Conservation (phyloP, 2,888 invertebrate species). For the Cenopis cana region DNA sequence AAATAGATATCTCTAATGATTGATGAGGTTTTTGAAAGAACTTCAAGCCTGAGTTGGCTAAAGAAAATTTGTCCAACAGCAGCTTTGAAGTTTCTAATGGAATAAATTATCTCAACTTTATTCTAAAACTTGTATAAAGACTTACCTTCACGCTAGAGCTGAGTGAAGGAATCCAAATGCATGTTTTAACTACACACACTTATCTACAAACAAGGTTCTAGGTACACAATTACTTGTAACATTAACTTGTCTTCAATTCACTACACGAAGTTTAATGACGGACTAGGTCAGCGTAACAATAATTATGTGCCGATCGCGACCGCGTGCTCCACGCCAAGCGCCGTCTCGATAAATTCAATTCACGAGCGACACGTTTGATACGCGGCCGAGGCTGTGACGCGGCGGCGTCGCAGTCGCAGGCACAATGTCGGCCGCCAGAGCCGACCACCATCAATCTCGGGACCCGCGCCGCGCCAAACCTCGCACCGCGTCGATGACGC, state of each 20-base stretch:
- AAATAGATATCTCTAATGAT: neutral
- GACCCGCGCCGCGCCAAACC: constrained; percentile 64
- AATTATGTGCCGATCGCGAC: constrained; percentile 40
- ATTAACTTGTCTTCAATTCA: constrained; percentile 27
- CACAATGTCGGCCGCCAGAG: constrained; percentile 69
- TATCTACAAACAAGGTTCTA: constrained; percentile 15
- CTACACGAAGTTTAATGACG: constrained; percentile 53
- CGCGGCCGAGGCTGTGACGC: constrained; percentile 72
- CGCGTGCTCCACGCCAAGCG: constrained; percentile 45
- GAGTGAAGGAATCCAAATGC: constrained; percentile 16
- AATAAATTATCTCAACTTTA: constrained; percentile 32
- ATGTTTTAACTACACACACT: constrained; percentile 18
- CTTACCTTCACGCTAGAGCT: constrained; percentile 29
- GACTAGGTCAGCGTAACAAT: constrained; percentile 57
- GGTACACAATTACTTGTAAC: constrained; percentile 27
- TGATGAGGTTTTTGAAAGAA: constrained; percentile 4
- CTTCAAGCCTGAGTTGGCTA: neutral
- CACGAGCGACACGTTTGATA: constrained; percentile 68
- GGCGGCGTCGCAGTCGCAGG: constrained; percentile 66
- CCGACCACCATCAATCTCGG: constrained; percentile 58
- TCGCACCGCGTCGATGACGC: constrained; percentile 72
- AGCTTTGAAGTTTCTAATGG: constrained; percentile 33
- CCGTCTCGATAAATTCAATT: constrained; percentile 71
- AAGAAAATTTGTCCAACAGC: constrained; percentile 22
- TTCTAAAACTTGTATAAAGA: constrained; percentile 9